phyloP scores from a whole-genome alignment of 1,140 invertebrate genomes.

The Euura saliciscinereae region DNA sequence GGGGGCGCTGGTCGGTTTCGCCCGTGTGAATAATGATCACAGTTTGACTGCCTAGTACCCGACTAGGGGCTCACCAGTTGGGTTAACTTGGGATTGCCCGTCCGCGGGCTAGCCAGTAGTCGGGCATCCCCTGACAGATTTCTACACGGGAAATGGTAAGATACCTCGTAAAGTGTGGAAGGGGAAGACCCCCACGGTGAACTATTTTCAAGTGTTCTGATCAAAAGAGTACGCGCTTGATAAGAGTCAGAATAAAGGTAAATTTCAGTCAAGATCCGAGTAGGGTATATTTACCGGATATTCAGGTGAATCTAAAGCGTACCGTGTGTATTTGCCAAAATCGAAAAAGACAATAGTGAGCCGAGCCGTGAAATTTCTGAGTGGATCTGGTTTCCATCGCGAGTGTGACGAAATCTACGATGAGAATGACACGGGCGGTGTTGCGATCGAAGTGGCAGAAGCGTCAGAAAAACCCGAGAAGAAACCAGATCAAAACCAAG shows the following conservation, averaged over 20 bases:
- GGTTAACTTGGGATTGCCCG: too few relatives aligned
- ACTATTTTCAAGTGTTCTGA: constrained; percentile 28
- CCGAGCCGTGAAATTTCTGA: constrained; percentile 15
- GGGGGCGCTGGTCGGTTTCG: too few relatives aligned
- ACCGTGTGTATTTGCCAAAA: not conserved
- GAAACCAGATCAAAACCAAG: not conserved
- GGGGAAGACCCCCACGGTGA: constrained; percentile 21
- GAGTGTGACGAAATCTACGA: not conserved
- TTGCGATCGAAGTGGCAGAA: not conserved
- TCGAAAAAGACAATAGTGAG: constrained; percentile 12
- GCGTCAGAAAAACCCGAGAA: not conserved
- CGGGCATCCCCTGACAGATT: too few relatives aligned
- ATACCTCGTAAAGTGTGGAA: constrained; percentile 29
- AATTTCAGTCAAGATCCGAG: constrained; percentile 30
- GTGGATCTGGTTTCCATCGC: constrained; percentile 4
- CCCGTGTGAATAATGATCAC: too few relatives aligned
- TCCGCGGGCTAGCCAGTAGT: too few relatives aligned
- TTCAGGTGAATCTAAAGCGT: constrained; percentile 16
- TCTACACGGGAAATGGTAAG: constrained; percentile 12
- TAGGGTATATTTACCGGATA: constrained; percentile 23
- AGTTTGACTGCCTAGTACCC: too few relatives aligned
- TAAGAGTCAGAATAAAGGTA: constrained; percentile 21
- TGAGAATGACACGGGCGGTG: not conserved
- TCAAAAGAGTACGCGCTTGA: constrained; percentile 22
- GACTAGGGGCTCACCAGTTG: too few relatives aligned